These are phyloP conservation scores for Nothoprocta pentlandii DNA, from an alignment of 2,113 vertebrate species.

Conservation along the genomic window DNA sequence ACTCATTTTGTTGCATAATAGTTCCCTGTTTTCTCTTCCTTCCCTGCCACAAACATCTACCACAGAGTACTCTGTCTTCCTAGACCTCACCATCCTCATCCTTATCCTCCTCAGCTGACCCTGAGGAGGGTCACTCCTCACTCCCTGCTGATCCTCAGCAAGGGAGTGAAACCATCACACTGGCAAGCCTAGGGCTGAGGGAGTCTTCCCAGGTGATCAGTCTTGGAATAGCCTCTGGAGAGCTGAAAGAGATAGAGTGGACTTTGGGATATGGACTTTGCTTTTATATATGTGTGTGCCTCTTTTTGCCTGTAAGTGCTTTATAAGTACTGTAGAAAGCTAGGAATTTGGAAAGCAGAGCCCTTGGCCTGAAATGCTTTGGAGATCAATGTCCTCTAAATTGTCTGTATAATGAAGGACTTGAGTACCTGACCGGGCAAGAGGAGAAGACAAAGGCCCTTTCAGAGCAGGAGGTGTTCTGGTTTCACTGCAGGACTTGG, in stretches of 20 bases:
- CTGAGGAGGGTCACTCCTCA: no score
- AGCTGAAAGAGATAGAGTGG: neutral
- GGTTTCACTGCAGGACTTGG: neutral
- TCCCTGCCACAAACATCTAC: neutral
- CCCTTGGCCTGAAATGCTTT: neutral
- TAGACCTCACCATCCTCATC: neutral
- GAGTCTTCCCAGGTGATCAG: neutral
- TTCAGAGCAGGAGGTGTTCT: neutral
- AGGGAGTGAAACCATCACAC: neutral
- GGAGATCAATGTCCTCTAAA: neutral
- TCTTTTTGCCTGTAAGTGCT: neutral
- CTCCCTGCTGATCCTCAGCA: no score
- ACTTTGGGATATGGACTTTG: neutral
- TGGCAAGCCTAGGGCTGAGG: neutral
- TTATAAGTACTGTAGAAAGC: neutral
- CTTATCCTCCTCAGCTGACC: neutral
- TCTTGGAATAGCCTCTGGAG: neutral
- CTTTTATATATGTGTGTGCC: neutral
- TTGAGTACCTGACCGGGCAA: neutral
- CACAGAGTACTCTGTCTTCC: neutral
- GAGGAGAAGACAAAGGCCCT: neutral
- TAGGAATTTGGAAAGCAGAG: neutral
- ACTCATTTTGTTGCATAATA: neutral
- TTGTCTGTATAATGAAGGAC: neutral
- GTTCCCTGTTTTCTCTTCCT: conserved; percentile 1